phyloP scores from a whole-genome alignment of 2,113 vertebrate species.

The human region DNA sequence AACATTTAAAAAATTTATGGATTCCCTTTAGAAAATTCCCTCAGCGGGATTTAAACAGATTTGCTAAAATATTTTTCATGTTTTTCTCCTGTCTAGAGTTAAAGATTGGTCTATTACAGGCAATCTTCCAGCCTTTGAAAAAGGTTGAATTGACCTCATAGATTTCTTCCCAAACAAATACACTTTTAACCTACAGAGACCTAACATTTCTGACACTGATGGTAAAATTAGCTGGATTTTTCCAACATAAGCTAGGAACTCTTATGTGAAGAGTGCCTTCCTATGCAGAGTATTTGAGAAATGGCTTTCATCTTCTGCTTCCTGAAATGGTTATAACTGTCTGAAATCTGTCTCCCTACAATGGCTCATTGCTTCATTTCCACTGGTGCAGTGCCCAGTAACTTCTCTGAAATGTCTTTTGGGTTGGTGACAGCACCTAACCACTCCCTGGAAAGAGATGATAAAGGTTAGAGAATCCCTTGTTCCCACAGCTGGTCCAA shows the following conservation, averaged over 20 bases:
- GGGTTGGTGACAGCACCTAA: background rate
- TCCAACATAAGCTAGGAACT: background rate
- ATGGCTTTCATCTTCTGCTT: background rate
- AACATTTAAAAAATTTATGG: background rate
- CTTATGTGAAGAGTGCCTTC: background rate
- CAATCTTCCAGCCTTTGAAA: background rate
- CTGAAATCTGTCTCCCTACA: background rate
- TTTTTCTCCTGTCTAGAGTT: slow-evolving; percentile 16
- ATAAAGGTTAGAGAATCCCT: slow-evolving; percentile 49
- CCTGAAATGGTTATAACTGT: background rate
- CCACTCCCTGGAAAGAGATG: background rate
- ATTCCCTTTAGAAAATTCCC: background rate
- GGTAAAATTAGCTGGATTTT: background rate
- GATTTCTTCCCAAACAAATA: slow-evolving; percentile 39
- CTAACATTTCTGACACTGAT: background rate
- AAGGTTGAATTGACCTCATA: slow-evolving; percentile 50
- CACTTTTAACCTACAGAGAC: background rate
- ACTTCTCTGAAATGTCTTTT: slow-evolving; percentile 47
- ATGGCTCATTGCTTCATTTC: background rate
- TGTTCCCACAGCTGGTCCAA: slow-evolving; percentile 36
- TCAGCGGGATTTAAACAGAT: slow-evolving; percentile 6
- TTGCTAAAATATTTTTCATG: slow-evolving; percentile 19
- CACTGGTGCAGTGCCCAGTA: background rate
- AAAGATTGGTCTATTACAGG: background rate
- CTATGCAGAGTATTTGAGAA: background rate